These are phyloP conservation scores for Willowsia nigromaculata DNA, from an alignment of 2,888 invertebrate species.

Conservation along the genomic window DNA sequence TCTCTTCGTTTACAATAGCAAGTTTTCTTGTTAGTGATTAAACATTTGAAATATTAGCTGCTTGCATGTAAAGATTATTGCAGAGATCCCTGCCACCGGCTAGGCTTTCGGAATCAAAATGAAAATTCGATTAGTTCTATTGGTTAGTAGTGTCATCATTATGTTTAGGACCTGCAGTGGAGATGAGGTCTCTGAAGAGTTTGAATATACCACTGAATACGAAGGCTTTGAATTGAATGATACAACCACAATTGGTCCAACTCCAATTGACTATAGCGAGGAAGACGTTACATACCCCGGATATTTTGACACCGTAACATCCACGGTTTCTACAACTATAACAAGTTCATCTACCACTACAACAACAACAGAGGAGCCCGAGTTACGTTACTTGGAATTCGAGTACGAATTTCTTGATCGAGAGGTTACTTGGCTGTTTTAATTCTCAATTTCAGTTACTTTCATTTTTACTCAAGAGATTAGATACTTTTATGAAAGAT, in stretches of 20 bases:
- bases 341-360: too few species aligned
- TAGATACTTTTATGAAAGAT: not conserved
- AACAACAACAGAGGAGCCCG: constrained; percentile 22
- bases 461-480: too few species aligned
- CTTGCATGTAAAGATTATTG: too few species aligned
- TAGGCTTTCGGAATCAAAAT: too few species aligned
- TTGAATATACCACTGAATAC: not conserved
- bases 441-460: not conserved
- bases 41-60: too few species aligned
- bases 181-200: not conserved
- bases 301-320: too few species aligned
- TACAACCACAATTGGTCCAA: not conserved
- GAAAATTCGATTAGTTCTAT: too few species aligned
- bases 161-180: too few species aligned
- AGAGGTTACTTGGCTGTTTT: constrained; percentile 35
- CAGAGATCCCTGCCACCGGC: too few species aligned
- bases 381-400: not conserved
- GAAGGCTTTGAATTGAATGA: not conserved
- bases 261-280: not conserved
- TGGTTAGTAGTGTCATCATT: too few species aligned
- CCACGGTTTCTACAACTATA: not conserved
- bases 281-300: not conserved
- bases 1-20: too few species aligned
- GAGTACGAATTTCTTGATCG: not conserved
- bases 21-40: too few species aligned